Base-by-base conservation (phyloP, 2,113 vertebrate species). In the Octodon degus region DNA sequence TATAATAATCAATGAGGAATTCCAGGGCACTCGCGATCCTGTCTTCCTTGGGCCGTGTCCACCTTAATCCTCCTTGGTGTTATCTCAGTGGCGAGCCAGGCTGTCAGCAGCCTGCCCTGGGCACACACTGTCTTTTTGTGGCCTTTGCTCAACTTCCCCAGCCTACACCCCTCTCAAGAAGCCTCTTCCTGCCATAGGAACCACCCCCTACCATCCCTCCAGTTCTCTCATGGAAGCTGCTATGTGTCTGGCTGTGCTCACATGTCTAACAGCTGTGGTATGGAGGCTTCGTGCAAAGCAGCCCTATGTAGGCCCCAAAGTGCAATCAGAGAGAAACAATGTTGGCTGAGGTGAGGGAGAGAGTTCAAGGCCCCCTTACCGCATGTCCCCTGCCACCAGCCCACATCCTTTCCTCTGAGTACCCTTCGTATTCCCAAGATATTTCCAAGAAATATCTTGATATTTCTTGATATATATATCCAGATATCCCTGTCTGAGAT, bases 1-100 rank as follows among this genome's bases (percentile, higher is more conserved):
- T 90, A 83, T 1, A 93, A 63, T 62, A 83, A 89, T 89, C 0
- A 3, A 47, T 22, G 89, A 95, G 63, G 65, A 95, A 87, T 94
- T 85, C 90, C 93, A 30, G 82, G 86, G 55, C 37, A 67, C 13
- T 20, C 43, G 55, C 19, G 37, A 47, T 53, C 1, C 14, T 74
- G 27, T 82, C 89, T 65, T 84, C 55, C 68, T 68, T 93, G 95
- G 88, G 53, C 77, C 63, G 24, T 1, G 5, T 79, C 96, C 95
- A 72, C 70, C 25, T 53, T 30, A 13, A 88, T 90, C 60, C 47
- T 92, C 67, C 77, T n/a, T 79, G 93, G 89, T 37, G 1, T 62
- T 77, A 5, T 7, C 85, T 72, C 65, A 9, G 90, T 17, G 1
- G 58, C 37, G 72, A 96, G 62, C 43, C 7, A 53, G 67, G 85